These are phyloP conservation scores for Thecophora atra DNA, from an alignment of 2,888 invertebrate genomes.

Conservation along the genomic window DNA sequence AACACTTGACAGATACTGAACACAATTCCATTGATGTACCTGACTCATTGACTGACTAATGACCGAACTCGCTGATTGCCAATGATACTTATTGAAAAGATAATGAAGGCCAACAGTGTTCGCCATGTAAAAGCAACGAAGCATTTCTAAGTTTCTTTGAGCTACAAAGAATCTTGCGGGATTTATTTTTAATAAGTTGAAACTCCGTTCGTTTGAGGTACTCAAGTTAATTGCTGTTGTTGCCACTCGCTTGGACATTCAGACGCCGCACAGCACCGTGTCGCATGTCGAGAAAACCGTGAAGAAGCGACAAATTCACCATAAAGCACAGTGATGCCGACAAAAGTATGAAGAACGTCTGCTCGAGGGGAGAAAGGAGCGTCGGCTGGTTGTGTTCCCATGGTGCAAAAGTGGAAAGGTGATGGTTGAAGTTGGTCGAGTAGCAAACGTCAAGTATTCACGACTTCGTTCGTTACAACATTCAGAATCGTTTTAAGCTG, in stretches of 20 bases:
- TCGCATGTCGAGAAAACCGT: conserved; percentile 34
- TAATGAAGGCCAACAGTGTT: neutral
- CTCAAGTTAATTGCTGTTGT: conserved; percentile 2
- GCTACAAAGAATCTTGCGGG: too few species aligned
- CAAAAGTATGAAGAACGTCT: neutral
- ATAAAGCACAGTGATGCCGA: conserved; percentile 17
- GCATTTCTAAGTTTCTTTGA: too few species aligned
- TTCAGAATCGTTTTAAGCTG: neutral
- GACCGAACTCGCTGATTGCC: neutral
- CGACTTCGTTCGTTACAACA: too few species aligned
- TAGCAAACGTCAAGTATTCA: neutral
- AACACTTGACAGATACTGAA: conserved; percentile 10
- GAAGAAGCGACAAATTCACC: conserved; percentile 18
- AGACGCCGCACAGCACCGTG: conserved; percentile 14
- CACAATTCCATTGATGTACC: neutral
- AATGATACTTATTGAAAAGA: too few species aligned
- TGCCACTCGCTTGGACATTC: neutral
- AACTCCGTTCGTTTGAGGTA: neutral
- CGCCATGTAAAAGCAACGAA: neutral
- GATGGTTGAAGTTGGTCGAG: neutral
- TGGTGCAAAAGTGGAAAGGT: neutral
- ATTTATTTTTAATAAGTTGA: too few species aligned
- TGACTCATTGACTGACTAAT: conserved; percentile 14
- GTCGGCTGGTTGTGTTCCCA: neutral
- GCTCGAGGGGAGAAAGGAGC: neutral